Conservation (phyloP, 2,113 vertebrate genomes). For the Theristicus caerulescens region DNA sequence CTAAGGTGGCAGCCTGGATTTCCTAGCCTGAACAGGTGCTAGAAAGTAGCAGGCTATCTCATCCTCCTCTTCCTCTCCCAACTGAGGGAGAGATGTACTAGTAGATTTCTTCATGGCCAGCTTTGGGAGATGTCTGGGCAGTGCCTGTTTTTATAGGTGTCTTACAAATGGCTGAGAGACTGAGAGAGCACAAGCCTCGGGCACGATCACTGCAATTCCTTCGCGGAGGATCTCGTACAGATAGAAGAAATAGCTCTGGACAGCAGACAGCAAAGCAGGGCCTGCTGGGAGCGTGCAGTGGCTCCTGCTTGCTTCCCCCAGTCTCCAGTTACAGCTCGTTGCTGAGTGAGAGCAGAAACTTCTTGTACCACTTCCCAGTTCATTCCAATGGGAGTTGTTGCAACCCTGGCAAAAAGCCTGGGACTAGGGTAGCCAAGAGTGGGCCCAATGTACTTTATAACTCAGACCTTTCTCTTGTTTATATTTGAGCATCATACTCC, state of each 20-base stretch:
- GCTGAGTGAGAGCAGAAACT: neutral
- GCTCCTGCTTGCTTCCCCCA: neutral
- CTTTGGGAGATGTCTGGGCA: neutral
- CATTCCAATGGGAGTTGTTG: neutral
- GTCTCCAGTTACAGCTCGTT: neutral
- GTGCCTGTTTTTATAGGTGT: neutral
- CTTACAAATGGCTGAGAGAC: neutral
- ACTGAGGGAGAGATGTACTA: neutral
- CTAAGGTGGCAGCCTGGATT: neutral
- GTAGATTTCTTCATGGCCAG: neutral
- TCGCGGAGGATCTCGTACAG: rapidly evolving
- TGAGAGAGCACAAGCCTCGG: neutral
- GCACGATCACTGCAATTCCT: neutral
- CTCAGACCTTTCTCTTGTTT: neutral
- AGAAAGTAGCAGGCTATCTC: neutral
- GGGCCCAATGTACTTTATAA: neutral
- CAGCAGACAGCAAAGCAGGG: neutral
- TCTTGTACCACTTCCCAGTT: neutral
- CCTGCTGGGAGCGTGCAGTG: neutral
- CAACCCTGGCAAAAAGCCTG: neutral
- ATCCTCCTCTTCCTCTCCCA: neutral
- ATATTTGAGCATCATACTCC: neutral
- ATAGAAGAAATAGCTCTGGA: neutral
- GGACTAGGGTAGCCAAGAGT: neutral
- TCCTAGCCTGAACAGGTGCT: neutral